Base-by-base conservation (phyloP, 2,113 vertebrate genomes). In the Cottus gobio region DNA sequence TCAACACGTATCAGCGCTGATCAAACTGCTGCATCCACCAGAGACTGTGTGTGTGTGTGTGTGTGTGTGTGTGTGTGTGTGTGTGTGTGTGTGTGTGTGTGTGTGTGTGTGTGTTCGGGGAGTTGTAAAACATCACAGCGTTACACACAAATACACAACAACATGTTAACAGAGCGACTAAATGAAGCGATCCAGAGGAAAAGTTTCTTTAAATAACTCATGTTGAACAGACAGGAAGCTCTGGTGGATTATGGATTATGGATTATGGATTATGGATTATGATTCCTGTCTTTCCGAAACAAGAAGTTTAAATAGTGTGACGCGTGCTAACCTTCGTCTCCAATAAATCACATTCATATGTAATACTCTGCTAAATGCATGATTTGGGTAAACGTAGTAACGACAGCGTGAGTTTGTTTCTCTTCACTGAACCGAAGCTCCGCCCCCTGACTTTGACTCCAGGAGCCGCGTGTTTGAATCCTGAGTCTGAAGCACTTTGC, bases 1-100 rank as follows among this genome's bases (percentile, higher is more conserved):
- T 98, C 97, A 98, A 97, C 97, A 98, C 96, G 96, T 97, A 98
- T 98, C 97, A 98, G 96, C 94, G 94, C 95, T 97, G 96, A 98
- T 99, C 97, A 98, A 97, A 98, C 97, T 94, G 94, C 94, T 95
- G 94, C 96, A 94, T 97, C 97, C 97, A 96, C 90, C 95, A 96
- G 97, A 97, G 97, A 98, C 87, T 58, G n/a, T 65, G 57, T n/a
- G 64, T 63, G 22, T 70, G 72, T 46, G 65, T 16, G 37, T 44
- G 54, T 31, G 18, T 9, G 50, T 20, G 50, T 24, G 31, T 63
- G 28, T 63, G 31, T 74, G 50, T 56, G 58, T 66, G 15, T 42
- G 7, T 37, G 24, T 10, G 69, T 65, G 60, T n/a, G 39, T 71
- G 65, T 46, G 71, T 57, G 42, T 44, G 71, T 56, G 65, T 61